Conservation (phyloP, 1,140 invertebrate genomes). For the Lamellibrachia luymesi region DNA sequence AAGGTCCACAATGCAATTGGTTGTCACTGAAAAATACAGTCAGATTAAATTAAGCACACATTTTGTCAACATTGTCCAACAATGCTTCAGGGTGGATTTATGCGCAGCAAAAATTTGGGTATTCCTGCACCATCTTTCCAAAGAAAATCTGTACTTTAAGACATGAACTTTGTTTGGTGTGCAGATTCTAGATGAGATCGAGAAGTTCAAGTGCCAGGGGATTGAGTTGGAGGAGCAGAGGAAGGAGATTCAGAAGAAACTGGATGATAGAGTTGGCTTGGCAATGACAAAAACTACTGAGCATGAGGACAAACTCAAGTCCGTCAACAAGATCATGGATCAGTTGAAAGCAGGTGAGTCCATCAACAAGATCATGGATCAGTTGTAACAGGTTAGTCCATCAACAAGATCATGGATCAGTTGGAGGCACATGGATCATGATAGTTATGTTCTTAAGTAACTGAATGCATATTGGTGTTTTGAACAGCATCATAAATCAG, state of each 20-base stretch:
- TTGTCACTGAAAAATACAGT: background rate
- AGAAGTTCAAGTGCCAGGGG: conserved; percentile 48
- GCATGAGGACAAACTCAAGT: conserved; percentile 51
- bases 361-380: background rate
- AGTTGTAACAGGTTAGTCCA: background rate
- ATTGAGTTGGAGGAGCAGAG: conserved; percentile 53
- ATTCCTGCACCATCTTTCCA: too few species aligned
- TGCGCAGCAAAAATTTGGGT: background rate
- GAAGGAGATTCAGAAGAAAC: conserved; percentile 50
- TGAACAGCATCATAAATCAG: conserved; percentile 47
- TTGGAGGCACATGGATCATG: background rate
- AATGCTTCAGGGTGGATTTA: background rate
- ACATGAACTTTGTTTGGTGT: conserved; percentile 22
- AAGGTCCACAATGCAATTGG: background rate
- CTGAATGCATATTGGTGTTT: too few species aligned
- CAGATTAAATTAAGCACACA: background rate
- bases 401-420: background rate
- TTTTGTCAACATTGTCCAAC: background rate
- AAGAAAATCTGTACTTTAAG: background rate
- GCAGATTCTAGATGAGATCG: conserved; percentile 51
- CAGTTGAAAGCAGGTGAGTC: conserved; percentile 51
- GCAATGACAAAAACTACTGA: conserved; percentile 47
- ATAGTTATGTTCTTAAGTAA: too few species aligned
- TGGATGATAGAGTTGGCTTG: conserved; percentile 47
- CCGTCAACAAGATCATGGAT: conserved; percentile 56